Evolutionary conservation across 2,888 invertebrate species (phyloP).

Genomic region (Asteroscopus sphinx): DNA sequence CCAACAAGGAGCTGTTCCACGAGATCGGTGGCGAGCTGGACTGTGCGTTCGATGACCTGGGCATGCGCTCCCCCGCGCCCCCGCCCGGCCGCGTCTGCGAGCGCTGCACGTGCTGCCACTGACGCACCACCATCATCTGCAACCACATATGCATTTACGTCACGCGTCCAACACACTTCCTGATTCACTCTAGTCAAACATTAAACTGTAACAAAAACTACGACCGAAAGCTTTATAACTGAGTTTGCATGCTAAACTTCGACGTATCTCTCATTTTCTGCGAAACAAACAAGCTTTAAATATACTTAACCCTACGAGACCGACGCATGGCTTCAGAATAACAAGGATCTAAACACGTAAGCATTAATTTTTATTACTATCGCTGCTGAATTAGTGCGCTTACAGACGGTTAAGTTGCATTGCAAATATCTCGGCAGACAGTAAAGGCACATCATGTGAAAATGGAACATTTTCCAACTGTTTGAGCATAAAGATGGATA

Average conservation of each 20-base stretch:
- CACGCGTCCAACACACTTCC: constrained; percentile 46
- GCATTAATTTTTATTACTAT: constrained; percentile 68
- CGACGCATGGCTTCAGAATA: constrained; percentile 88
- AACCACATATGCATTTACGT: constrained; percentile 76
- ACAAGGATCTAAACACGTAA: constrained; percentile 81
- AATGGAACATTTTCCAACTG: not conserved
- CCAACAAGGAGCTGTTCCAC: constrained; percentile 97
- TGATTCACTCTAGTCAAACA: constrained; percentile 62
- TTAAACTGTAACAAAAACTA: constrained; percentile 54
- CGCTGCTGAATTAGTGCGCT: constrained; percentile 48
- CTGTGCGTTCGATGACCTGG: constrained; percentile 94
- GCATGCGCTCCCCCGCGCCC: constrained; percentile 66
- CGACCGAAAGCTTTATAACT: constrained; percentile 62
- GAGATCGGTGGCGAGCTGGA: constrained; percentile 98
- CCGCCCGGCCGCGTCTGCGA: constrained; percentile 70
- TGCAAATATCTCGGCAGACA: constrained; percentile 30
- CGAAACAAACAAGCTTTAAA: constrained; percentile 64
- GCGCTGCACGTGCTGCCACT: constrained; percentile 86
- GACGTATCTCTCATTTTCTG: constrained; percentile 53
- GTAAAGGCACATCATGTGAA: not conserved
- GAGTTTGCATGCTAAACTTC: constrained; percentile 69
- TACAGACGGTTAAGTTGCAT: constrained; percentile 60
- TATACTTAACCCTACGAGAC: constrained; percentile 68
- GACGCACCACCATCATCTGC: constrained; percentile 47
- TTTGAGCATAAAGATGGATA: constrained; percentile 8